A percentile compares a stretch with the other conserved stretches of the same genome.
Evolutionary conservation across 2,113 vertebrate genomes (phyloP).

Genomic region (Romanogobio albipinnatus): DNA sequence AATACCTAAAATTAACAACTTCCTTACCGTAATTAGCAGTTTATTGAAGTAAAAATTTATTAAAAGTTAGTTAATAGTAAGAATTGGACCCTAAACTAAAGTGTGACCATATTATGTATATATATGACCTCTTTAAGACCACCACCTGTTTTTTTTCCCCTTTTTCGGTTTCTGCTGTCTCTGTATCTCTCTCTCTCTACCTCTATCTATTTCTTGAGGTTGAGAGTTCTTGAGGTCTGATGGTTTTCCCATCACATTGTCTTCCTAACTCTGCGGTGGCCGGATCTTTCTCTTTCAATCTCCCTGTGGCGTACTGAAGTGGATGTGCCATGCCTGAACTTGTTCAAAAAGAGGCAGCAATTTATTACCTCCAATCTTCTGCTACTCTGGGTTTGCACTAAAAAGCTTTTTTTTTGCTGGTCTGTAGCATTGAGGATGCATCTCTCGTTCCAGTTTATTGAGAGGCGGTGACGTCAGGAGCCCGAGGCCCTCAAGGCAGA

Average conservation of each 20-base stretch:
- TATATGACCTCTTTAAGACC: no score
- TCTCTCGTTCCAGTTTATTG: constrained; percentile 21
- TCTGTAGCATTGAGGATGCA: constrained; percentile 12
- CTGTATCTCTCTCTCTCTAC: not conserved
- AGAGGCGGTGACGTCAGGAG: constrained; percentile 4
- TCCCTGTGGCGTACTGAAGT: not conserved
- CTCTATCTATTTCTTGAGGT: not conserved
- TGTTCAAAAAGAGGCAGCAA: constrained; percentile 4
- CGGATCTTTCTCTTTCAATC: constrained; percentile 10
- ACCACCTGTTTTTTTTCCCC: not conserved
- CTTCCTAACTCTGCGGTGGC: not conserved
- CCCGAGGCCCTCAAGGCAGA: not conserved
- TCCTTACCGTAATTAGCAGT: no score
- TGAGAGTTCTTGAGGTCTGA: not conserved
- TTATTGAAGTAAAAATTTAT: no score
- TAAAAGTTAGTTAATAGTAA: no score
- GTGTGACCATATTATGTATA: no score
- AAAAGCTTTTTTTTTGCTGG: not conserved
- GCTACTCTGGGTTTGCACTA: not conserved
- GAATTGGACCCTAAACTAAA: no score
- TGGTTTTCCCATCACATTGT: constrained; percentile 18
- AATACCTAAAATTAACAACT: no score
- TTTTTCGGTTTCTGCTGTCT: not conserved
- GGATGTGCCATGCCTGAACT: constrained; percentile 2
- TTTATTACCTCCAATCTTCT: not conserved